Evolutionary conservation across 2,888 invertebrate species (phyloP), one percentile per base, ranked within the genome.

Genomic region (Drosophila infuscata): DNA sequence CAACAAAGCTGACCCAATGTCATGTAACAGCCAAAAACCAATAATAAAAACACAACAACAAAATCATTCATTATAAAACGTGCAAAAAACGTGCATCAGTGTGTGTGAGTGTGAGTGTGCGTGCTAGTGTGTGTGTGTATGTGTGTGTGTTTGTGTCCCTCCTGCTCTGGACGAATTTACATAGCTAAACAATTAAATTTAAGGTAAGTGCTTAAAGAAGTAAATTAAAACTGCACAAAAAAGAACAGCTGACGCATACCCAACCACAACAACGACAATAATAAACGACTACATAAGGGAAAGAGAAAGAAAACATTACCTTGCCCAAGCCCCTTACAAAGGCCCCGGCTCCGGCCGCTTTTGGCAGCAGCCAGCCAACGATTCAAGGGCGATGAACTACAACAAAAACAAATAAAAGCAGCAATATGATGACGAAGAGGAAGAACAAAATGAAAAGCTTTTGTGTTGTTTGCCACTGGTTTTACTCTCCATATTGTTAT

Each of bases 381-480:
- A 78, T 79, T 80, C 85, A 84, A 88, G 88, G 85, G 82, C 88
- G 85, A 79, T 87, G 82, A 85, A 87, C 85, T 78, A 73, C 80
- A 84, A 82, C 74, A 84, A 76, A 9, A 25, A 54, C 29, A 56
- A 25, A 38, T 41, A 41, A 15, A 25, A 46, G 25, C 25, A n/a
- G 29, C 54, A 53, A 62, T 59, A 63, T 69, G 25, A 15, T 15
- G 52, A 68, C 52, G 52, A 72, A 70, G 36, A 72, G 75, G 41
- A 56, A 75, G 57, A 81, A 74, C 54, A 67, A 75, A 81, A 74
- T 70, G 65, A 68, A 69, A 74, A 71, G 60, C 59, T 74, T 65
- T 81, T 74, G 60, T 69, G 49, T 38, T 71, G 35, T 60, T 68
- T 54, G 64, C 48, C 61, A 57, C 38, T 52, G 61, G 62, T 70